Conservation (phyloP, 1,140 invertebrate species). For the Lucilia cuprina region DNA sequence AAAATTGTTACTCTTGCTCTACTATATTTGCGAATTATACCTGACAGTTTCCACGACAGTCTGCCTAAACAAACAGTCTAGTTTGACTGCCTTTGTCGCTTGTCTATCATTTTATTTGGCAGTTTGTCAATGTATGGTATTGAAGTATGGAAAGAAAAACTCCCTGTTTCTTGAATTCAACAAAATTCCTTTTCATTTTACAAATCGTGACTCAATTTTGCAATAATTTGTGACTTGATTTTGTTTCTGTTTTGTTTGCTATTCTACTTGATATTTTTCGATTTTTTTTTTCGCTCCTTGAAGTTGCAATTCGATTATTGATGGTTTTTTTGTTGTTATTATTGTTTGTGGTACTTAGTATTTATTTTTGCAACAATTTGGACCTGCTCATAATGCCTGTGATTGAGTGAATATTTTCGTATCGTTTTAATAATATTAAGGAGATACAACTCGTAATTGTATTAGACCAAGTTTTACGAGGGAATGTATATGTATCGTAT, state of each 20-base stretch:
- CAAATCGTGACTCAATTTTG: slow-evolving; percentile 15
- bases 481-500: background rate
- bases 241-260: no score
- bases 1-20: background rate
- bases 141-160: background rate
- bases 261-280: no score
- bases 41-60: background rate
- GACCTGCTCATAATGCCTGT: background rate
- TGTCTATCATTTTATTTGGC: background rate
- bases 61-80: background rate
- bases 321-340: background rate
- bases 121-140: background rate
- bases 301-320: background rate
- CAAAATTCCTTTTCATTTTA: background rate
- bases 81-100: no score
- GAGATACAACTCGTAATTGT: background rate
- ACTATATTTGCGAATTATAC: background rate
- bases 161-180: background rate
- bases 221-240: slow-evolving; percentile 11
- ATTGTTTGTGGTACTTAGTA: background rate
- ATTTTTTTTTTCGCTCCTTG: background rate
- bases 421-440: background rate
- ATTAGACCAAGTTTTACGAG: background rate
- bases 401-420: background rate
- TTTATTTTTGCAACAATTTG: background rate